A percentile compares a stretch with the other conserved stretches of the same genome.
Evolutionary conservation across 1,140 invertebrate species (phyloP).

Genomic region (Brachionus manjavacas): DNA sequence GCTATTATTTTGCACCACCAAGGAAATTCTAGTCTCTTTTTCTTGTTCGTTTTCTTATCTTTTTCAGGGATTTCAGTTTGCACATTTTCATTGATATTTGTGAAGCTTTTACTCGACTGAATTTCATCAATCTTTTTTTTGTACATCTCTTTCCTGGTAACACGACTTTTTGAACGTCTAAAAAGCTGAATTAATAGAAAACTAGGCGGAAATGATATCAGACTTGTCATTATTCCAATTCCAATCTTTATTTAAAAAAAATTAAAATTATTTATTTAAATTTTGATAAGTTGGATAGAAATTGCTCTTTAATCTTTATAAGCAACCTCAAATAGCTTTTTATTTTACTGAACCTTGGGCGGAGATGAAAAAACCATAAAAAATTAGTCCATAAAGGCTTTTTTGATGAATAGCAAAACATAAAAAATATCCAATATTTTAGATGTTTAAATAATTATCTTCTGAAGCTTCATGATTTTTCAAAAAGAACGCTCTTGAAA

Average conservation of each 20-base stretch:
- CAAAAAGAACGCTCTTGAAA: no score
- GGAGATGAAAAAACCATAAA: no score
- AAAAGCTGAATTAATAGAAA: slow-evolving; percentile 34
- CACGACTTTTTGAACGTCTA: slow-evolving; percentile 10
- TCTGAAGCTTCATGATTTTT: no score
- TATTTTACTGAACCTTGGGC: no score
- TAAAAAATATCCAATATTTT: no score
- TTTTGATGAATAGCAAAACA: no score
- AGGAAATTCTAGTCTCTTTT: slow-evolving; percentile 52
- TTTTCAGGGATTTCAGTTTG: background rate
- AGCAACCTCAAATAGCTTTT: no score
- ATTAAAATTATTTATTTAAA: background rate
- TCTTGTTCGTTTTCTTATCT: background rate
- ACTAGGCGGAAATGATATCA: slow-evolving; percentile 23
- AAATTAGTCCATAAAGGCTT: no score
- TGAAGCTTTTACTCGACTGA: slow-evolving; percentile 46
- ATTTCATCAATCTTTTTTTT: slow-evolving; percentile 23
- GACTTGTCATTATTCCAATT: slow-evolving; percentile 19
- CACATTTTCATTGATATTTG: background rate
- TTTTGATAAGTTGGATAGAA: background rate
- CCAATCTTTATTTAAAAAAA: slow-evolving; percentile 49
- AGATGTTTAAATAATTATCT: no score
- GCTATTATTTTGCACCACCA: slow-evolving; percentile 60
- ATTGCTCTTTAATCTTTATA: no score
- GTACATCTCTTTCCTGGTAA: background rate